phyloP scores from a whole-genome alignment of 1,140 invertebrate species.

The Amphibalanus amphitrite region DNA sequence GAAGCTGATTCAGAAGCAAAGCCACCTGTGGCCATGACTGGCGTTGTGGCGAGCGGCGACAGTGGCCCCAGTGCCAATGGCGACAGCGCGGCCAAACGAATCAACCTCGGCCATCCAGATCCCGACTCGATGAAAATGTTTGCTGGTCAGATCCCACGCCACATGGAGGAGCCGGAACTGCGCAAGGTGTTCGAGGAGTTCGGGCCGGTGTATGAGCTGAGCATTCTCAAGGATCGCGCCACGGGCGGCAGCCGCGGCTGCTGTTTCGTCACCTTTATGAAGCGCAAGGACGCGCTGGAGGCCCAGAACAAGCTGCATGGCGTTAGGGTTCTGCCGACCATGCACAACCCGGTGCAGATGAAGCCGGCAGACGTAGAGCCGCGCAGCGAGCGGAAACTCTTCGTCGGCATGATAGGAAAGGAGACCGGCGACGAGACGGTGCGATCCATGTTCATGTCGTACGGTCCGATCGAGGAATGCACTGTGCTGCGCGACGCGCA shows the following conservation, averaged over 20 bases:
- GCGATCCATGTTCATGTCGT: slow-evolving; percentile 71
- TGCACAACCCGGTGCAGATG: slow-evolving; percentile 99
- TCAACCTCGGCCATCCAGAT: too few relatives aligned
- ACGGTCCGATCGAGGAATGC: slow-evolving; percentile 92
- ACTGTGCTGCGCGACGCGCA: slow-evolving; percentile 86
- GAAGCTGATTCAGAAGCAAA: too few relatives aligned
- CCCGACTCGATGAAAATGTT: slow-evolving; percentile 99
- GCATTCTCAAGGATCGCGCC: slow-evolving; percentile 88
- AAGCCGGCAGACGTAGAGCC: slow-evolving; percentile 99
- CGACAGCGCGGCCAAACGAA: too few relatives aligned
- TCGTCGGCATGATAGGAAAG: slow-evolving; percentile 97
- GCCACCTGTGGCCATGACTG: too few relatives aligned
- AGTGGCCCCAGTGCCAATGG: too few relatives aligned
- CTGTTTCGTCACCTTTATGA: slow-evolving; percentile 99
- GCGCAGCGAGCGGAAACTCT: slow-evolving; percentile 93
- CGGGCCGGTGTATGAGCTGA: slow-evolving; percentile 90
- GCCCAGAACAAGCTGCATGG: slow-evolving; percentile 98
- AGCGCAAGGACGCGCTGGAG: slow-evolving; percentile 85
- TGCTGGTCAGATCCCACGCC: slow-evolving; percentile 88
- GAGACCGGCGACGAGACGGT: slow-evolving; percentile 93
- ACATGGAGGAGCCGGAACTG: slow-evolving; percentile 92
- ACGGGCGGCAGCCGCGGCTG: slow-evolving; percentile 87
- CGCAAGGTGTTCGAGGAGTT: slow-evolving; percentile 92
- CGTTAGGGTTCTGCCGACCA: slow-evolving; percentile 92
- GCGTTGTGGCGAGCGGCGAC: too few relatives aligned